Evolutionary conservation across 2,888 invertebrate genomes (phyloP), one percentile per base, ranked within the genome.

Genomic region (Allygus modestus): DNA sequence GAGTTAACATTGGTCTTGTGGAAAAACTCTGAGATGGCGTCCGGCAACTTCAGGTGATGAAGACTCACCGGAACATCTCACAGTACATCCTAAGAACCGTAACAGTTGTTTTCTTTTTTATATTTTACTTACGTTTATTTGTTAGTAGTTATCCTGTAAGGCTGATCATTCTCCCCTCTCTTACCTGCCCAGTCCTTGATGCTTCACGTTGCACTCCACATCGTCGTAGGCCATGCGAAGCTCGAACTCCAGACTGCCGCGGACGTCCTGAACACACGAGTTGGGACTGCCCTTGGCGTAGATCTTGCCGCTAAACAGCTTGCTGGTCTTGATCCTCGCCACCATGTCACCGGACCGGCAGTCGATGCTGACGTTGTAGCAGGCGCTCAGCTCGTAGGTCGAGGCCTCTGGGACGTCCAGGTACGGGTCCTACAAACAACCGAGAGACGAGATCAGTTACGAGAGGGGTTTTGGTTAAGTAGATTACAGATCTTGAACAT

Each of bases 281-380:
- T 97, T 97, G 82, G 98, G 98, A 88, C 97, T 96, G 86, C 97
- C 97, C 91, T 98, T 98, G 86, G 97, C 97, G 91, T 98, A 98
- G 87, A 98, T 96, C 91, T 98, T 98, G 87, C 98, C 98, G 90
- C 97, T 97, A 92, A 98, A 98, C 85, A 98, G 92, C 91, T 97
- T 97, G 87, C 96, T 97, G 84, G 98, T 98, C 91, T 96, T 96
- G 89, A 98, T 97, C 87, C 95, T 94, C 51, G 97, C 97, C 85
- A 97, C 94, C 98, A 98, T 98, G 90, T 98, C 97, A 82, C 97
- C 96, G 37, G 97, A 94, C 84, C 97, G 94, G 90, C 98, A 98
- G 91, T 97, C 97, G 89, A 98, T 97, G 88, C 96, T 96, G 75
- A 98, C 97, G 91, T 98, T 98, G 93, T 98, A 98, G 91, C 98